phyloP scores from a whole-genome alignment of 37 sponge, comb jelly and placozoan genomes.

The Spongilla lacustris region DNA sequence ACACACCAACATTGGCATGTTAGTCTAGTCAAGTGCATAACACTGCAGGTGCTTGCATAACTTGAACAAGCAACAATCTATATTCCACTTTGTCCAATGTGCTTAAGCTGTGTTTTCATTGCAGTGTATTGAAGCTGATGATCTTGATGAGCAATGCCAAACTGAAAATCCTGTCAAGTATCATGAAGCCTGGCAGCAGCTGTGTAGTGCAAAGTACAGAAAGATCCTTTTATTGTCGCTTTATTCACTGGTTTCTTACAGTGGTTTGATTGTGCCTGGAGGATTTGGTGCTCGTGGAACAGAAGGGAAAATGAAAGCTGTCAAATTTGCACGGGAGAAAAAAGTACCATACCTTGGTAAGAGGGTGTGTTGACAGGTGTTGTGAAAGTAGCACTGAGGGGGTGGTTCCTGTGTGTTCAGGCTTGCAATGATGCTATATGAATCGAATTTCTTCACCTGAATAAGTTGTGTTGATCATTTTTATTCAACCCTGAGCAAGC shows the following conservation, averaged over 20 bases:
- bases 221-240: background rate
- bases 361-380: background rate
- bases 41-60: too few species aligned
- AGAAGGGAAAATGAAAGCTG: slow-evolving; percentile 90
- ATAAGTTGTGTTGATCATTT: background rate
- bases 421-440: slow-evolving; percentile 30
- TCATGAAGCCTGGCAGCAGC: slow-evolving; percentile 82
- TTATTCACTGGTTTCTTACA: background rate
- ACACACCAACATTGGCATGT: too few species aligned
- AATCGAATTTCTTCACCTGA: slow-evolving; percentile 46
- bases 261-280: slow-evolving; percentile 89
- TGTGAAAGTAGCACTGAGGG: background rate
- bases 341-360: slow-evolving; percentile 64
- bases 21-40: too few species aligned
- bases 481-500: background rate
- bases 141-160: slow-evolving; percentile 67
- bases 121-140: slow-evolving; percentile 83
- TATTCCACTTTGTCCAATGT: background rate
- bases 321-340: slow-evolving; percentile 62
- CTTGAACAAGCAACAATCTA: too few species aligned
- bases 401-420: too few species aligned
- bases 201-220: slow-evolving; percentile 73
- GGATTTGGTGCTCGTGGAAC: slow-evolving; percentile 90
- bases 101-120: slow-evolving; percentile 5
- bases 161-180: slow-evolving; percentile 72